A percentile compares a stretch with the other conserved stretches of the same genome.
Conservation (phyloP, 2,113 vertebrate genomes). For the Paedocypris sp. region DNA sequence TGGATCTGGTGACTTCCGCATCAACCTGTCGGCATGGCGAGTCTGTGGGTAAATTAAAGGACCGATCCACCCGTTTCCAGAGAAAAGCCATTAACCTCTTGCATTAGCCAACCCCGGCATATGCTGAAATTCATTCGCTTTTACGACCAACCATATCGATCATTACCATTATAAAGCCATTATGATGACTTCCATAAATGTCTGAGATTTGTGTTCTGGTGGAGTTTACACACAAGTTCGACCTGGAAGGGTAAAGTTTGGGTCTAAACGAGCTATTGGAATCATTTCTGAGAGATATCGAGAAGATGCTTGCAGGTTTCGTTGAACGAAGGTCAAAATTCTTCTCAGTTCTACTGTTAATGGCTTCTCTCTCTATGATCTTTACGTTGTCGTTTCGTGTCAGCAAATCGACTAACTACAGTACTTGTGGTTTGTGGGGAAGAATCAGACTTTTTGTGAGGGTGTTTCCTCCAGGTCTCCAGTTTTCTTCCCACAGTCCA, state of each 20-base stretch:
- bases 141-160: neutral
- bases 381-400: no score
- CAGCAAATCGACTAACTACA: no score
- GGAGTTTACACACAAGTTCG: neutral
- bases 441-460: no score
- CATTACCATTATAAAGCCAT: constrained; percentile 16
- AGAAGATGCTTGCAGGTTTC: neutral
- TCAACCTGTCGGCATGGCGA: neutral
- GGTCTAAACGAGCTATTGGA: neutral
- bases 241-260: neutral
- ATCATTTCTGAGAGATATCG: neutral
- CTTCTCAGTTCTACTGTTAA: no score
- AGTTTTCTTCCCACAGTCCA: no score
- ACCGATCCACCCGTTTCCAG: constrained; percentile 9
- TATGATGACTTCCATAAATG: constrained; percentile 3
- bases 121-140: constrained; percentile 11
- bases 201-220: constrained; percentile 2
- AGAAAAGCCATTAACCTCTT: constrained; percentile 21
- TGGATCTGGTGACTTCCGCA: neutral
- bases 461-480: no score
- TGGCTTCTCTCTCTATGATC: no score
- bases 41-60: constrained; percentile 15
- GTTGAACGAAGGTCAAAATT: no score
- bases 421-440: no score
- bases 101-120: constrained; percentile 14